A percentile compares a stretch with the other conserved stretches of the same genome.
These are phyloP conservation scores for Pituophis catenifer DNA, from an alignment of 2,113 vertebrate species.

Conservation along the genomic window DNA sequence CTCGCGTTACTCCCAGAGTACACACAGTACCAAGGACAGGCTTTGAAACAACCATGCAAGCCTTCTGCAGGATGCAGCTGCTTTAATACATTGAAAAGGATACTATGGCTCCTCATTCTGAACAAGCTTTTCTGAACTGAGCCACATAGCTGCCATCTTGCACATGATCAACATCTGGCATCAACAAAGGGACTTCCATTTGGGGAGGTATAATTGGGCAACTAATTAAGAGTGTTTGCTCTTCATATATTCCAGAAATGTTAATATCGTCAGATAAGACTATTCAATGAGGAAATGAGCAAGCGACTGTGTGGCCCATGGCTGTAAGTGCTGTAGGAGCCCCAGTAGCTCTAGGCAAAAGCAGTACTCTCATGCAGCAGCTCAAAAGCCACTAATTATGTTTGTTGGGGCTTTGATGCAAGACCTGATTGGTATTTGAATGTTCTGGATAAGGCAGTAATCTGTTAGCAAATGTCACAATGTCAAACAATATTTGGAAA, in stretches of 20 bases:
- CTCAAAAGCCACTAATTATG: not conserved
- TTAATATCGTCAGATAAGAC: not conserved
- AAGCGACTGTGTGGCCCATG: not conserved
- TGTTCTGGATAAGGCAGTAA: not conserved
- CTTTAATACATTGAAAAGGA: not conserved
- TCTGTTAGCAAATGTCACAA: not conserved
- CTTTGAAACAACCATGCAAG: not conserved
- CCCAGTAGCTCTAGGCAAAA: not conserved
- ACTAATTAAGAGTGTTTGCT: not conserved
- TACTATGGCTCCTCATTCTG: not conserved
- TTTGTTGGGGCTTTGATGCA: not conserved
- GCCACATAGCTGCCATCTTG: not conserved
- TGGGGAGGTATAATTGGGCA: not conserved
- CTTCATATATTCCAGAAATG: not conserved
- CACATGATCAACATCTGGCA: not conserved
- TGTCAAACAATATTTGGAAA: not conserved
- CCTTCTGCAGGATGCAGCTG: not conserved
- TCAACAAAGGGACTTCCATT: not conserved
- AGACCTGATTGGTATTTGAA: not conserved
- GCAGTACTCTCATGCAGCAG: not conserved
- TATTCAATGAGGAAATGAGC: not conserved
- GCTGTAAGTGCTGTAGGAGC: not conserved
- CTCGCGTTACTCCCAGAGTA: not conserved
- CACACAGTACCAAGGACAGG: not conserved
- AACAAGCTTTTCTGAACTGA: not conserved